Evolutionary conservation across 2,888 invertebrate genomes (phyloP), one percentile per base, ranked within the genome.

Genomic region (Chrysodeixis includens): DNA sequence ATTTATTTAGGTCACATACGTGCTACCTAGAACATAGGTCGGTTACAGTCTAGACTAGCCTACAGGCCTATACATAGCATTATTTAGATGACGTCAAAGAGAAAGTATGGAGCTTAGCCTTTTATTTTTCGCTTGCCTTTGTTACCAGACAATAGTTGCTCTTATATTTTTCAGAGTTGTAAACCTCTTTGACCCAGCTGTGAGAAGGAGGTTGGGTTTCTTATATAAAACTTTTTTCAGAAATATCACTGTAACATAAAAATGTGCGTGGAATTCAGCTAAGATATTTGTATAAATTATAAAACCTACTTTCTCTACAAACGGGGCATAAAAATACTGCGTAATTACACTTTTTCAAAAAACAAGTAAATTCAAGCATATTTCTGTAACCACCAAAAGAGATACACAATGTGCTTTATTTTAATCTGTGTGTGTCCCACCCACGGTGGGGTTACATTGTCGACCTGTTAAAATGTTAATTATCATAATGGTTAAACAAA

Each of bases 31-130:
- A 46, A 46, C 9, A 2, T 46, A 16, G 18, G 30, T 56, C 26
- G 30, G 26, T 22, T 30, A 65, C 66, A 5, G 77, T 76, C 73
- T 74, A 74, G 72, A 76, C 73, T 8, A 54, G 49, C 14, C 40
- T 53, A 66, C 18, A 49, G 10, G 10, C 72, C 65, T 56, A 66
- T 76, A 3, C 66, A 71, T 14, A 56, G 74, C 16, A 18, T 71
- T 73, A 71, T 70, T 59, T 53, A 56, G 32, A 66, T 76, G 73
- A 71, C 72, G 73, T 30, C 35, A 65, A 67, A 35, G 3, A 30
- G 46, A 44, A 26, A 8, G 9, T 56, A 44, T 66, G 61, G 51
- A 53, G n/a, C 18, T 22, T 0, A 30, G 10, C 46, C n/a, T 61
- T 52, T 58, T 68, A 9, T 51, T n/a, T 16, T 58, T 52, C 10